Evolutionary conservation across 2,888 invertebrate genomes (phyloP).

Genomic region (Mystacides longicornis): DNA sequence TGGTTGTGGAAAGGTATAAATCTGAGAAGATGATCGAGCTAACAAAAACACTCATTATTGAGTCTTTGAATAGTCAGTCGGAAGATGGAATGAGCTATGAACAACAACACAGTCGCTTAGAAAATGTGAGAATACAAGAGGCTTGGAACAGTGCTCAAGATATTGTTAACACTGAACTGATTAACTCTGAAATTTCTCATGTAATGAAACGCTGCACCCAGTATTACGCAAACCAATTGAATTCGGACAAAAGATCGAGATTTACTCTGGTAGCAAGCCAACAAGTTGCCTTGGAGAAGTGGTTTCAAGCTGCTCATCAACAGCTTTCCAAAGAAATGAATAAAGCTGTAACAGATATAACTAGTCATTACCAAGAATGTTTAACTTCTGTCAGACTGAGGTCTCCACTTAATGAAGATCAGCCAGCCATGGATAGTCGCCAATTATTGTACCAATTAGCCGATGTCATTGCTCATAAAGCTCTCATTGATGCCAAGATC

Average conservation of each 20-base stretch:
- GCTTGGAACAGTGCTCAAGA: constrained; percentile 71
- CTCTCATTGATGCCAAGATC: constrained; percentile 58
- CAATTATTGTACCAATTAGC: constrained; percentile 57
- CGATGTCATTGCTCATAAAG: constrained; percentile 66
- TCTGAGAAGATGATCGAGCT: constrained; percentile 60
- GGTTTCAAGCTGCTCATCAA: constrained; percentile 67
- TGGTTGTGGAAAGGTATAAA: constrained; percentile 58
- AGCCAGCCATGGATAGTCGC: constrained; percentile 41
- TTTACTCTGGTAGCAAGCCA: constrained; percentile 61
- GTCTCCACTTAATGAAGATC: constrained; percentile 41
- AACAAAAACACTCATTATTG: constrained; percentile 61
- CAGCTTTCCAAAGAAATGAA: constrained; percentile 67
- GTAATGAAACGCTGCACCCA: constrained; percentile 64
- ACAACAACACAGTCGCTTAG: constrained; percentile 40
- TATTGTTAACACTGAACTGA: constrained; percentile 64
- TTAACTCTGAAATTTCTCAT: constrained; percentile 70
- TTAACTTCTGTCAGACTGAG: constrained; percentile 49
- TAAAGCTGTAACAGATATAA: constrained; percentile 59
- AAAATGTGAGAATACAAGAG: constrained; percentile 63
- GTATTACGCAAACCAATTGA: constrained; percentile 57
- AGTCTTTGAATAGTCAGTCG: constrained; percentile 55
- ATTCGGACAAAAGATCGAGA: constrained; percentile 46
- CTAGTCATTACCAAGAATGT: constrained; percentile 58
- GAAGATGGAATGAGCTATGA: constrained; percentile 42
- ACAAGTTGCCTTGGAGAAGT: constrained; percentile 62